Percentiles rank a stretch among this genome's conserved stretches.
phyloP scores from a whole-genome alignment of 1,140 invertebrate genomes.

The Drosophila sulfurigaster region DNA sequence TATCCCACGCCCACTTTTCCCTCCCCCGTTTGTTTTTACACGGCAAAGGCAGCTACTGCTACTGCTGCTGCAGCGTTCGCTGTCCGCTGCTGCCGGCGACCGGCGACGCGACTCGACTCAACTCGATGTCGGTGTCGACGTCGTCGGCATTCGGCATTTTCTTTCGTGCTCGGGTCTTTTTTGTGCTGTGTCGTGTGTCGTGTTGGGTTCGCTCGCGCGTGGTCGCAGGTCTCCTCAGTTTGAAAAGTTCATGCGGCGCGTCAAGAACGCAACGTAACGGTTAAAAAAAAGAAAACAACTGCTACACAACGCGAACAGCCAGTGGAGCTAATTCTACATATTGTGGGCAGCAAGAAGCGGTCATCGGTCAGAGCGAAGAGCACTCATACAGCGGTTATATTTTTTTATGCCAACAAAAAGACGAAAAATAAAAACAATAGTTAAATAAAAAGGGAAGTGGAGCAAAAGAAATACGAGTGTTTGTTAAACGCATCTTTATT shows the following conservation, averaged over 20 bases:
- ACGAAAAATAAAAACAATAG: constrained; percentile 2
- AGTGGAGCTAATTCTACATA: neutral
- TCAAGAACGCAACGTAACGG: constrained; percentile 72
- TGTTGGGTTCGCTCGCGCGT: constrained; percentile 51
- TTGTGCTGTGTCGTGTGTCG: constrained; percentile 36
- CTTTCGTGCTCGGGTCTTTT: constrained; percentile 41
- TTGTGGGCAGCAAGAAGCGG: constrained; percentile 20
- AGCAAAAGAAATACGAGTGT: constrained; percentile 16
- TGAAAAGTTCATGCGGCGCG: constrained; percentile 76
- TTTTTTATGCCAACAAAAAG: constrained; percentile 16
- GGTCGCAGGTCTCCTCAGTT: constrained; percentile 69
- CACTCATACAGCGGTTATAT: constrained; percentile 25
- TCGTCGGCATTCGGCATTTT: constrained; percentile 9
- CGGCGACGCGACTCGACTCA: constrained; percentile 15
- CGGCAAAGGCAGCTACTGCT: constrained; percentile 1
- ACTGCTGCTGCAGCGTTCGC: constrained; percentile 17
- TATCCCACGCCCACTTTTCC: constrained; percentile 25
- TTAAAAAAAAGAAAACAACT: constrained; percentile 17
- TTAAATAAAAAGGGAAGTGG: constrained; percentile 19
- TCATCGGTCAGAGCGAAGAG: constrained; percentile 10
- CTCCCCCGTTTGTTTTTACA: constrained; percentile 28
- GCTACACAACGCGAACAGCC: constrained; percentile 6
- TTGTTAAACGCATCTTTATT: constrained; percentile 52
- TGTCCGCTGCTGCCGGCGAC: constrained; percentile 51
- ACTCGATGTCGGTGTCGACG: neutral